A percentile compares a stretch with the other conserved stretches of the same genome.
Conservation (phyloP, 2,113 vertebrate species). For the Entosphenus tridentatus region DNA sequence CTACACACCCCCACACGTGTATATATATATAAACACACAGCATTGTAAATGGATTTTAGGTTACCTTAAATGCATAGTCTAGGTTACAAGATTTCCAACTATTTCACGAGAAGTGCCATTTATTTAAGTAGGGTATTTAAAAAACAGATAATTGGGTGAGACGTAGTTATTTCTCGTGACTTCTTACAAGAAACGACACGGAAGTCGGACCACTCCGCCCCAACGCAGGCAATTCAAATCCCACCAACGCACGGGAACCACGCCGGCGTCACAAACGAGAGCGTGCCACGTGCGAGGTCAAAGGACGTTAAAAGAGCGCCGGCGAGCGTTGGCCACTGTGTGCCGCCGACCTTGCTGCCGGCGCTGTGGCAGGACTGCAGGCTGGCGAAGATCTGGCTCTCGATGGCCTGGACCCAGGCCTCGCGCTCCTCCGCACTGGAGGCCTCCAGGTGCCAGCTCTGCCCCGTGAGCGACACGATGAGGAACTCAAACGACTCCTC, state of each 20-base stretch:
- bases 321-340: background rate
- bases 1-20: background rate
- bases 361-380: slow-evolving; percentile 81
- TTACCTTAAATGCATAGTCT: background rate
- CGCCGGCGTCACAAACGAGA: no score
- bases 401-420: slow-evolving; percentile 71
- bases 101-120: no score
- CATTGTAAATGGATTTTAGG: background rate
- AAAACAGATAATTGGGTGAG: no score
- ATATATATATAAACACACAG: background rate
- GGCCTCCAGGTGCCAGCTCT: slow-evolving; percentile 91
- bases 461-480: slow-evolving; percentile 72
- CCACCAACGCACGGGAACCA: background rate
- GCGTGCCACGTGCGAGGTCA: no score
- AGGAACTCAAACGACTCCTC: slow-evolving; percentile 87
- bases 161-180: no score
- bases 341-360: slow-evolving; percentile 59
- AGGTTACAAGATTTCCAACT: background rate
- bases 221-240: background rate
- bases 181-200: no score
- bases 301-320: background rate
- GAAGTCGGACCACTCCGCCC: background rate
- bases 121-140: no score
- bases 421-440: slow-evolving; percentile 66
- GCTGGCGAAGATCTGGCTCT: slow-evolving; percentile 86